phyloP scores from a whole-genome alignment of 2,888 invertebrate genomes.

The Dicranocentrus wangi region DNA sequence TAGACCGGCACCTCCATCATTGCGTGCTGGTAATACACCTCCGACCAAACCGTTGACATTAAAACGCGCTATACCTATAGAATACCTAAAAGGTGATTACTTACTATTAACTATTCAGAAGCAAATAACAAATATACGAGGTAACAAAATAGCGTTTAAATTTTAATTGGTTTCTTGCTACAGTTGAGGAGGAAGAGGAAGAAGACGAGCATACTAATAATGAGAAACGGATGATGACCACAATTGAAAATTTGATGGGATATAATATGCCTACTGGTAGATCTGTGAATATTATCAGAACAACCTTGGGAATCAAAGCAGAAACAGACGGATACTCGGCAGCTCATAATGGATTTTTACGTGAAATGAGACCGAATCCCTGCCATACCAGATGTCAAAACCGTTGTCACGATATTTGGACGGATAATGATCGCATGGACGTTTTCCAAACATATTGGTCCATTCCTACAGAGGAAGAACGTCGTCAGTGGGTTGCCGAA shows the following conservation, averaged over 20 bases:
- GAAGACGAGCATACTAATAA: conserved; percentile 13
- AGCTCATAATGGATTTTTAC: conserved; percentile 58
- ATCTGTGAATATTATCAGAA: conserved; percentile 50
- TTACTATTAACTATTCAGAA: neutral
- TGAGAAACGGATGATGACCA: conserved; percentile 47
- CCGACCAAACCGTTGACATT: conserved; percentile 48
- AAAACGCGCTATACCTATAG: conserved; percentile 47
- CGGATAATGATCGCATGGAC: conserved; percentile 63
- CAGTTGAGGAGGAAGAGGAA: conserved; percentile 43
- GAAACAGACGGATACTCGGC: conserved; percentile 60
- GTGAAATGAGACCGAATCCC: conserved; percentile 66
- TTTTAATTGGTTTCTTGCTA: too few species aligned
- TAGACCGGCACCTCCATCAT: neutral
- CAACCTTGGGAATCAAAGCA: conserved; percentile 39
- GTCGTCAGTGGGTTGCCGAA: conserved; percentile 65
- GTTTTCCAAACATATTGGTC: conserved; percentile 66
- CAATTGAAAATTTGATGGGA: conserved; percentile 51
- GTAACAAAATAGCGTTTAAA: too few species aligned
- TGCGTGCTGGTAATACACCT: conserved; percentile 52
- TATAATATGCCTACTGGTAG: conserved; percentile 31
- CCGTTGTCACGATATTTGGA: conserved; percentile 67
- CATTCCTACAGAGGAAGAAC: conserved; percentile 64
- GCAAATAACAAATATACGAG: too few species aligned
- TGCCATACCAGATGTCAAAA: conserved; percentile 66
- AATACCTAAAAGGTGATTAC: conserved; percentile 36